Conservation (phyloP, 2,113 vertebrate genomes). For the Chaetodon auriga region DNA sequence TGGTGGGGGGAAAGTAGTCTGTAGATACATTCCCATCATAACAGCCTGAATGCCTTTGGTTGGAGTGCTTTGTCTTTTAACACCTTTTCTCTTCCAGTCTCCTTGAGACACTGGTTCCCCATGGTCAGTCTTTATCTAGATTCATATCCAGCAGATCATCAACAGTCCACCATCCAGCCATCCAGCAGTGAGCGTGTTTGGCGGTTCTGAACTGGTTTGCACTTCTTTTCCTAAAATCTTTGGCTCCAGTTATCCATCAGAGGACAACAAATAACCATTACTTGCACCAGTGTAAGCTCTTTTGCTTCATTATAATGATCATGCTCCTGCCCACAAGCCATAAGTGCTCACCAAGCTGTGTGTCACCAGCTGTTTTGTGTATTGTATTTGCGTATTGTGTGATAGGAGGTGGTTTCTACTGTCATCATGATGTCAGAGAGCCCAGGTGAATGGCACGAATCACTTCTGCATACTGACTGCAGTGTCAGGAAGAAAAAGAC, state of each 20-base stretch:
- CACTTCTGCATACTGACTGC: not conserved
- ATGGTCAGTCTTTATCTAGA: not conserved
- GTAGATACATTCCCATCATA: not conserved
- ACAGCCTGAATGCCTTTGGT: not conserved
- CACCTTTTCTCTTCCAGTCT: not conserved
- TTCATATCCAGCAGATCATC: not conserved
- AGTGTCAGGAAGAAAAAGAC: not conserved
- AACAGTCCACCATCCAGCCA: not conserved
- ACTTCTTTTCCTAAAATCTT: not conserved
- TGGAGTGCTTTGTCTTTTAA: not conserved
- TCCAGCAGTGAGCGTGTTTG: not conserved
- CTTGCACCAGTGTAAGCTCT: not conserved
- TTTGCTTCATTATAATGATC: not conserved
- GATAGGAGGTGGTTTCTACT: not conserved
- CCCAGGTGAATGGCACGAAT: not conserved
- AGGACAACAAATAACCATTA: conserved; percentile 11
- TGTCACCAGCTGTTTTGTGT: not conserved
- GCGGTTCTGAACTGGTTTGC: not conserved
- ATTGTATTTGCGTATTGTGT: conserved; percentile 1
- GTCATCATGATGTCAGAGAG: not conserved
- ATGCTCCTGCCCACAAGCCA: not conserved
- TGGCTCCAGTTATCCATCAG: not conserved
- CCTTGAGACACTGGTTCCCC: not conserved
- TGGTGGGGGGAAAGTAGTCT: not conserved
- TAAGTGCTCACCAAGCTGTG: not conserved